Evolutionary conservation across 2,888 invertebrate species (phyloP).

Genomic region (Serripes groenlandicus): DNA sequence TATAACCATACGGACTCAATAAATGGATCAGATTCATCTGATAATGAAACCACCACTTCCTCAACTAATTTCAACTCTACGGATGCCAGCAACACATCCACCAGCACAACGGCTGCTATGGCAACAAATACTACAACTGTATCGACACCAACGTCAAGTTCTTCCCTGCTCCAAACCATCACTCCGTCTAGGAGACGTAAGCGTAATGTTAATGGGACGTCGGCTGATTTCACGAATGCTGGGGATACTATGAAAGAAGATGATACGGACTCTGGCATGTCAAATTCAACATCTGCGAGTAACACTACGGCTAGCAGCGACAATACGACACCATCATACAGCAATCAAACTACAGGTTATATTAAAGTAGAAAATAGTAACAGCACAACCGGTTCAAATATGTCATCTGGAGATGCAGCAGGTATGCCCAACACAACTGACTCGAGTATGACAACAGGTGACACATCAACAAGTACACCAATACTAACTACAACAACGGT

Average conservation of each 20-base stretch:
- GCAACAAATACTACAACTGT: background rate
- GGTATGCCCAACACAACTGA: background rate
- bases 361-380: background rate
- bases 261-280: background rate
- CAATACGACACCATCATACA: background rate
- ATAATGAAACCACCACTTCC: background rate
- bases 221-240: background rate
- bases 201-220: background rate
- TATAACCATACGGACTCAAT: background rate
- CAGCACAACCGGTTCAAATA: background rate
- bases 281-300: background rate
- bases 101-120: background rate
- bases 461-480: constrained; percentile 8
- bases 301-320: no score
- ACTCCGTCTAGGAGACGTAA: background rate
- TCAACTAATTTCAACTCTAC: background rate
- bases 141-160: background rate
- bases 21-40: background rate
- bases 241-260: no score
- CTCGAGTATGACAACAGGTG: background rate
- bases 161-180: background rate
- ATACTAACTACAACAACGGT: constrained; percentile 52
- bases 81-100: background rate
- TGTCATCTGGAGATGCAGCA: constrained; percentile 4
- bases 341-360: background rate